Evolutionary conservation across 2,797 vertebrate species (phyloP).

Genomic region (Pangasius mekongensis): DNA sequence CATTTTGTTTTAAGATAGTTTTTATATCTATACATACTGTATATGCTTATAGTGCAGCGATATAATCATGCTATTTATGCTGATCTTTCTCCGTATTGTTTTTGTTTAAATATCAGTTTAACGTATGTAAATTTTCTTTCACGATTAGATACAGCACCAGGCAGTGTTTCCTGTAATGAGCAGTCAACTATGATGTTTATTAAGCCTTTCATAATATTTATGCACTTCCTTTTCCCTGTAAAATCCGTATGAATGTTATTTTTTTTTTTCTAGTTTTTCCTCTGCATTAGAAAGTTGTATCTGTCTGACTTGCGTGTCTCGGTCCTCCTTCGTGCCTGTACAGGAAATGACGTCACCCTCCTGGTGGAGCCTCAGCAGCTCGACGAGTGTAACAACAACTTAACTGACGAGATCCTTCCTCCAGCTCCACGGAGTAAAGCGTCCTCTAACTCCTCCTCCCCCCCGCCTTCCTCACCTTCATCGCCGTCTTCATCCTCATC

Average conservation of each 20-base stretch:
- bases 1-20: not conserved
- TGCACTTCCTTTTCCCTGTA: not conserved
- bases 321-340: constrained; percentile 18
- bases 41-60: not conserved
- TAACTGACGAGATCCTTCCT: constrained; percentile 81
- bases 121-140: not conserved
- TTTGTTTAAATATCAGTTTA: not conserved
- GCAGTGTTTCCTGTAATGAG: not conserved
- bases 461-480: constrained; percentile 86
- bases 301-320: not conserved
- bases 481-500: constrained; percentile 90
- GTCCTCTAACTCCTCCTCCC: constrained; percentile 93
- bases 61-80: not conserved
- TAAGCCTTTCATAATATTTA: not conserved
- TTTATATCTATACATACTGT: not conserved
- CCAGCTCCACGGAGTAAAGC: constrained; percentile 86
- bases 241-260: not conserved
- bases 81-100: not conserved
- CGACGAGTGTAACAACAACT: constrained; percentile 95
- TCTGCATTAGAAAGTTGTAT: not conserved
- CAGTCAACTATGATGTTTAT: not conserved
- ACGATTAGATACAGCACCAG: too few species aligned
- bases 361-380: constrained; percentile 90
- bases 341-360: constrained; percentile 90
- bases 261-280: not conserved